A percentile compares a stretch with the other conserved stretches of the same genome.
Conservation (phyloP, 2,888 invertebrate genomes). For the Caenorhabditis sp. region DNA sequence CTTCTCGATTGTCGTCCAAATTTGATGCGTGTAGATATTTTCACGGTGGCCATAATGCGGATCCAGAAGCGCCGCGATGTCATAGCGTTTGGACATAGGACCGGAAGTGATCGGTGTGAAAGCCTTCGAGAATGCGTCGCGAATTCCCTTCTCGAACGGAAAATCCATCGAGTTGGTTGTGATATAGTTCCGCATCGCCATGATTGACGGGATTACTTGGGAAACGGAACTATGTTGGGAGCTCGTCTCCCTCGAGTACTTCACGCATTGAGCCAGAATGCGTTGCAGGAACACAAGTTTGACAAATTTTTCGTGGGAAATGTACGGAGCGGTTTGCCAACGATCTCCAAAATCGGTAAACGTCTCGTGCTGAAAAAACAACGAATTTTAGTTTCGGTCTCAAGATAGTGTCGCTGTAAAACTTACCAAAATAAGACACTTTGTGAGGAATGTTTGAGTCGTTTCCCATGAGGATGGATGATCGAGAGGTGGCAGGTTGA, state of each 20-base stretch:
- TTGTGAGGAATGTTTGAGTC: conserved; percentile 11
- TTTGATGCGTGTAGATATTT: not conserved
- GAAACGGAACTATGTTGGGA: conserved; percentile 6
- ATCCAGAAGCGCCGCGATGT: conserved; percentile 23
- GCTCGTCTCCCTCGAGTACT: not conserved
- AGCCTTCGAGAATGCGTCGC: not conserved
- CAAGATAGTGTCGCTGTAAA: not conserved
- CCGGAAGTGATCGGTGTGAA: not conserved
- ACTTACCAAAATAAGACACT: conserved; percentile 25
- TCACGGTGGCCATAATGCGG: conserved; percentile 20
- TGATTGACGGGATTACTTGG: conserved; percentile 30
- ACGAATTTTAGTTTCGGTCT: not conserved
- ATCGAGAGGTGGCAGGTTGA: conserved; percentile 23
- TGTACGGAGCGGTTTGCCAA: not conserved
- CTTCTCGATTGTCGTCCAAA: conserved; percentile 6
- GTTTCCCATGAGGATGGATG: conserved; percentile 10
- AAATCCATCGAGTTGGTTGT: not conserved
- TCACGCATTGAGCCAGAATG: conserved; percentile 7
- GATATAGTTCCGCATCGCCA: not conserved
- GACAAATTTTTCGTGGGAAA: not conserved
- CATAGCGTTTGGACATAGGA: conserved; percentile 2
- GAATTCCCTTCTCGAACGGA: not conserved
- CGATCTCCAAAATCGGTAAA: conserved; percentile 10
- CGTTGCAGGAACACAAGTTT: conserved; percentile 10
- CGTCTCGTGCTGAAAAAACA: conserved; percentile 22